phyloP scores from a whole-genome alignment of 23 tunicate species.

The Pegea sp. region DNA sequence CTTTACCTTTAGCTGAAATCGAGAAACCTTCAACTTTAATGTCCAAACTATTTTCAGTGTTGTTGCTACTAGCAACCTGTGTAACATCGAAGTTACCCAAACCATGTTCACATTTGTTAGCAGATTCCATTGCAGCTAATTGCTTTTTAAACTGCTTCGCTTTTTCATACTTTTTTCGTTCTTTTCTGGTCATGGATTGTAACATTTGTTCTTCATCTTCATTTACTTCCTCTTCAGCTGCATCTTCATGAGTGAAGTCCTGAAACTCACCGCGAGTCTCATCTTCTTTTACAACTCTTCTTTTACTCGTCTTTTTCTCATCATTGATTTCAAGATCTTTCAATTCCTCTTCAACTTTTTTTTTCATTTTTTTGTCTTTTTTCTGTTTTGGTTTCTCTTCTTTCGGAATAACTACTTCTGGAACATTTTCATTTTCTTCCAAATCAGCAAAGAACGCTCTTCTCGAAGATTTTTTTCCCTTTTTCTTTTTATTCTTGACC shows the following conservation, averaged over 20 bases:
- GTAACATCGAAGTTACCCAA: conserved; percentile 63
- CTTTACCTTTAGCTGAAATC: conserved; percentile 96
- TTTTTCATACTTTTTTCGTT: conserved; percentile 66
- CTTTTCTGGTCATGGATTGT: conserved; percentile 87
- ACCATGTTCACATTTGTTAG: conserved; percentile 22
- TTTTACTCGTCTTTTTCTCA: conserved; percentile 4
- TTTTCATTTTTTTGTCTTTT: background rate
- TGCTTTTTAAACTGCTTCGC: conserved; percentile 39
- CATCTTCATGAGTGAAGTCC: conserved; percentile 92
- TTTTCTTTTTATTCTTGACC: conserved; percentile 2
- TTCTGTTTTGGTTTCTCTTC: conserved; percentile 2
- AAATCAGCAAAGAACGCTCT: conserved; percentile 73
- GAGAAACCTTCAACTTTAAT: conserved; percentile 90
- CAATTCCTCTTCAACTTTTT: conserved; percentile 3
- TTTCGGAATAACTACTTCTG: too few relatives aligned
- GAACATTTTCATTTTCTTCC: conserved; percentile 26
- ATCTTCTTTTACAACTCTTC: conserved; percentile 6
- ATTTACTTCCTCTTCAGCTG: conserved; percentile 19
- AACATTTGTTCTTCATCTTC: conserved; percentile 55
- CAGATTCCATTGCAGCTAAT: conserved; percentile 53
- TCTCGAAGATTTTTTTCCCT: conserved; percentile 38
- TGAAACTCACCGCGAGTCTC: conserved; percentile 28
- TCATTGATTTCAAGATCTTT: background rate
- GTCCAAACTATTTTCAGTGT: conserved; percentile 41
- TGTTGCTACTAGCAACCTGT: conserved; percentile 9